These are phyloP conservation scores for Calephelis perditalis DNA, from an alignment of 2,888 invertebrate species.

Conservation along the genomic window DNA sequence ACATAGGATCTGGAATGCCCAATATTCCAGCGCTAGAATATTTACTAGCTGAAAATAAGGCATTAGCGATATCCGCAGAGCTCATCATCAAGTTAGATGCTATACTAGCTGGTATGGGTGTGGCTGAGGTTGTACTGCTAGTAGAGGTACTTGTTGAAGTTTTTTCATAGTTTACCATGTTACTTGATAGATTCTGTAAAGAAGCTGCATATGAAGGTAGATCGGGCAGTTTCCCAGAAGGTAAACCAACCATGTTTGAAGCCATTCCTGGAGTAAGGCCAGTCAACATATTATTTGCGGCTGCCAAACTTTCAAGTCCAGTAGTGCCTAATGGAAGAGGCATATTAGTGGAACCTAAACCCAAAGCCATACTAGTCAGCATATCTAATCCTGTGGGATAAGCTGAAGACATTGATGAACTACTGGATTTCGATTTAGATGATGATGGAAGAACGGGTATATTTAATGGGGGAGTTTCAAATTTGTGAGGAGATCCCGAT, in stretches of 20 bases:
- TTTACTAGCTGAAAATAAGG: constrained; percentile 82
- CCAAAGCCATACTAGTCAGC: constrained; percentile 73
- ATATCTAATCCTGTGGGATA: constrained; percentile 71
- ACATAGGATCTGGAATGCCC: constrained; percentile 86
- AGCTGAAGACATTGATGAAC: constrained; percentile 70
- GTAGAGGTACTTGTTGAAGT: constrained; percentile 70
- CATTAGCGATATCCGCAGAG: constrained; percentile 81
- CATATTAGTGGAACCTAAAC: constrained; percentile 63
- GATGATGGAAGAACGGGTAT: constrained; percentile 80
- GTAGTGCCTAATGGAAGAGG: constrained; percentile 60
- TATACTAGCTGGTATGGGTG: constrained; percentile 72
- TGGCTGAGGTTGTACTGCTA: constrained; percentile 64
- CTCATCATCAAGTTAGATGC: constrained; percentile 81
- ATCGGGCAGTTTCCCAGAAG: constrained; percentile 62
- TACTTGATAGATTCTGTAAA: constrained; percentile 61
- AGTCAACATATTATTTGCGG: constrained; percentile 68
- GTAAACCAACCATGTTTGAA: constrained; percentile 54
- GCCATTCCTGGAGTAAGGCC: constrained; percentile 62
- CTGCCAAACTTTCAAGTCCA: constrained; percentile 68
- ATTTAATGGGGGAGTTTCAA: constrained; percentile 75
- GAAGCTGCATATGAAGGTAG: constrained; percentile 70
- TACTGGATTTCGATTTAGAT: constrained; percentile 76
- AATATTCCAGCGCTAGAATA: constrained; percentile 80
- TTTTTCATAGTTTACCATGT: constrained; percentile 63
- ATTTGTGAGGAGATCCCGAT: constrained; percentile 73